Conservation (phyloP, 2,888 invertebrate species). For the Escarpia spicata region DNA sequence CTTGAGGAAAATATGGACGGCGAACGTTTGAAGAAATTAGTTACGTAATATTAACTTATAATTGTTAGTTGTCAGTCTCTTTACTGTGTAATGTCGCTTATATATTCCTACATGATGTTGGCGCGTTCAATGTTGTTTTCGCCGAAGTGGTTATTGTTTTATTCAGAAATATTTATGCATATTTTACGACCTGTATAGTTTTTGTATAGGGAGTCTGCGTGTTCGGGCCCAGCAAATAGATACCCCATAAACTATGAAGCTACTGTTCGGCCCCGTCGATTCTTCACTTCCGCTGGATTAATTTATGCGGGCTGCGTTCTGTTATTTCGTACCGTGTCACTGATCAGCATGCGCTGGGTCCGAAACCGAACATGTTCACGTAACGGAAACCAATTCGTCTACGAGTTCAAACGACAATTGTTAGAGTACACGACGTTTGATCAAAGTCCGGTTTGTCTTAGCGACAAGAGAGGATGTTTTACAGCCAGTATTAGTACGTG, state of each 20-base stretch:
- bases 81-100: too few species aligned
- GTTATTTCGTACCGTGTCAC: not conserved
- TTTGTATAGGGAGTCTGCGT: not conserved
- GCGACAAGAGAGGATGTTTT: constrained; percentile 10
- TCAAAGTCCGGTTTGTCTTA: constrained; percentile 16
- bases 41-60: too few species aligned
- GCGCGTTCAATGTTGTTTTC: too few species aligned
- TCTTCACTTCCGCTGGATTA: not conserved
- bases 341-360: not conserved
- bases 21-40: too few species aligned
- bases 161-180: too few species aligned
- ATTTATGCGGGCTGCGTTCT: not conserved
- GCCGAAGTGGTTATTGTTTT: too few species aligned
- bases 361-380: not conserved
- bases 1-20: too few species aligned
- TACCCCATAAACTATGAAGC: not conserved
- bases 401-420: constrained; percentile 1
- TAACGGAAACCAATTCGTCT: not conserved
- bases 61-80: too few species aligned
- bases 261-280: not conserved
- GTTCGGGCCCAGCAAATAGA: not conserved
- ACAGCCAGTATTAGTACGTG: not conserved
- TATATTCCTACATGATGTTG: too few species aligned
- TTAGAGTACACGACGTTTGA: not conserved
- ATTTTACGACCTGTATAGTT: not conserved